These are phyloP conservation scores for Potamarius usumacintae DNA, from an alignment of 2,113 vertebrate species.

Conservation along the genomic window DNA sequence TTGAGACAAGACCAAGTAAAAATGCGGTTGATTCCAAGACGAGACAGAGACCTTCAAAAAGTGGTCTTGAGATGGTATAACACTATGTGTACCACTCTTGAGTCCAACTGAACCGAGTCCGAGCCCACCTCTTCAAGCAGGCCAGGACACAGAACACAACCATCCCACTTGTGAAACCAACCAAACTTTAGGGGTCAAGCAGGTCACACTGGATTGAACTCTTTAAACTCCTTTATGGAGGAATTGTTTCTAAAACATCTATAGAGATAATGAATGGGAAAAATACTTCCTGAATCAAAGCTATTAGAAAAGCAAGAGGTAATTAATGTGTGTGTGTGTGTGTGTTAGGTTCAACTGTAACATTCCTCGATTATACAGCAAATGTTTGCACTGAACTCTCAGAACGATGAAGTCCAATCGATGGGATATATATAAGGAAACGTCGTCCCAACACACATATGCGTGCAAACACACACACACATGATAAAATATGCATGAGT, in stretches of 20 bases:
- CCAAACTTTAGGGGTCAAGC: neutral
- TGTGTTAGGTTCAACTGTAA: neutral
- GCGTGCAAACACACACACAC: neutral
- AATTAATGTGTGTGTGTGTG: neutral
- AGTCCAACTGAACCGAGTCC: no score
- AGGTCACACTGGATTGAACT: neutral
- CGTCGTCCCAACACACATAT: conserved; percentile 4
- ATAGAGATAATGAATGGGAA: neutral
- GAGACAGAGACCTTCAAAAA: no score
- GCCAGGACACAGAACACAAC: no score
- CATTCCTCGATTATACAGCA: neutral
- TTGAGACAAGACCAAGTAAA: no score
- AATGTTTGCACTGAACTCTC: neutral
- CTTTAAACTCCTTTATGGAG: neutral
- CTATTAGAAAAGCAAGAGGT: neutral
- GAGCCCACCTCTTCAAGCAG: no score
- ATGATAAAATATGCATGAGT: conserved; percentile 29
- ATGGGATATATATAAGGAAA: conserved; percentile 30
- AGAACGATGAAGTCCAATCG: conserved; percentile 14
- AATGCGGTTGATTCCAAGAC: no score
- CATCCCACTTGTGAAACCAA: no score
- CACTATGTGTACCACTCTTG: no score
- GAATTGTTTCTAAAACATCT: neutral
- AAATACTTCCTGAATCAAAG: neutral
- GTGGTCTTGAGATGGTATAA: no score